Conservation (phyloP, 2,797 vertebrate genomes). For the Cirrhinus mrigala region DNA sequence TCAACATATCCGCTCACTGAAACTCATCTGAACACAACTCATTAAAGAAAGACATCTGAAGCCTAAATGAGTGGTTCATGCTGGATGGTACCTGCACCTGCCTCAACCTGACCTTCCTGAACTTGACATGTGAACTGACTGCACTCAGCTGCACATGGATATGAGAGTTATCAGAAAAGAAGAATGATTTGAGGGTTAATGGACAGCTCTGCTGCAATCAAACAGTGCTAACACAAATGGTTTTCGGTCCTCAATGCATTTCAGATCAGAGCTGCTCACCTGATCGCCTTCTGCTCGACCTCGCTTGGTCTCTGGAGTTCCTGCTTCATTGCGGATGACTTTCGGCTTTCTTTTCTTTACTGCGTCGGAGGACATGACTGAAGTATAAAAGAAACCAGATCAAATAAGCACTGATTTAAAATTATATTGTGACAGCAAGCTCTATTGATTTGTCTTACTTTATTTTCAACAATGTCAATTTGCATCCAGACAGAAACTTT, state of each 20-base stretch:
- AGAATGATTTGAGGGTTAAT: background rate
- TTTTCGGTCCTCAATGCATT: background rate
- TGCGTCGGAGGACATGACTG: conserved; percentile 83
- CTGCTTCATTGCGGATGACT: conserved; percentile 89
- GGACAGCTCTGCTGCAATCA: background rate
- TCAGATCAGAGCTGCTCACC: conserved; percentile 70
- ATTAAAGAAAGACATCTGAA: conserved; percentile 26
- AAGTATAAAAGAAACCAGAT: background rate
- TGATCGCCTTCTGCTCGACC: conserved; percentile 84
- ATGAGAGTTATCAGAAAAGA: background rate
- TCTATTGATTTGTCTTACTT: background rate
- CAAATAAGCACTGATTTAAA: background rate
- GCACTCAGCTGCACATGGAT: conserved; percentile 32
- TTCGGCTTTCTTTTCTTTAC: conserved; percentile 95
- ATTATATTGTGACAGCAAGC: background rate
- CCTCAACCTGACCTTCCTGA: conserved; percentile 48
- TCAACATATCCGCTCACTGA: conserved; percentile 1
- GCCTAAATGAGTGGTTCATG: conserved; percentile 13
- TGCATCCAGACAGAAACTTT: too few species aligned
- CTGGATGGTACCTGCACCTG: conserved; percentile 41
- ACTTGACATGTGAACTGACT: conserved; percentile 41
- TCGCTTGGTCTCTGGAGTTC: conserved; percentile 86
- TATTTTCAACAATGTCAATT: background rate
- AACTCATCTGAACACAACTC: conserved; percentile 37
- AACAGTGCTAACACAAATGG: background rate